Evolutionary conservation across 2,113 vertebrate genomes (phyloP).

Genomic region (Galbula dea): DNA sequence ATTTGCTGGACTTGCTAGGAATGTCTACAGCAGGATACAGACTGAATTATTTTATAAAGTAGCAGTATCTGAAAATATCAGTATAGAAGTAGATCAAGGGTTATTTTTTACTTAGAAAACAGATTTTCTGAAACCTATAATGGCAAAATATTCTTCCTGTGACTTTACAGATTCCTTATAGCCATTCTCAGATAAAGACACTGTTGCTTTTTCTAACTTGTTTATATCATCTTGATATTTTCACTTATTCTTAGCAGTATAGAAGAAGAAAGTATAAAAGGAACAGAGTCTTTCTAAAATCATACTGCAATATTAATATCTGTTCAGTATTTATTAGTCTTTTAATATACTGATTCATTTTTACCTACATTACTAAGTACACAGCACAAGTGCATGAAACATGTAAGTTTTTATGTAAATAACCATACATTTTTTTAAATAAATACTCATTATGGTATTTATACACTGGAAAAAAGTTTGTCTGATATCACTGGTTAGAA

Average conservation of each 20-base stretch:
- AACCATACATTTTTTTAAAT: rapidly evolving
- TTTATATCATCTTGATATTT: background rate
- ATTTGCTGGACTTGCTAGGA: background rate
- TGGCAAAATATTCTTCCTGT: background rate
- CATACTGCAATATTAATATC: background rate
- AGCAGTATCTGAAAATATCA: background rate
- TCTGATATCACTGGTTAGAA: background rate
- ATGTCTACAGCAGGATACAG: background rate
- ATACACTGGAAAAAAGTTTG: background rate
- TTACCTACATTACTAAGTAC: background rate
- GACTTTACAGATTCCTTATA: background rate
- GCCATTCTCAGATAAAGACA: background rate
- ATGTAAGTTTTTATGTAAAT: background rate
- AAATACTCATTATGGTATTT: background rate
- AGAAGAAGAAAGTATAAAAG: background rate
- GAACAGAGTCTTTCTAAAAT: background rate
- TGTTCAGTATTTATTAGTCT: background rate
- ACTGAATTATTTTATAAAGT: background rate
- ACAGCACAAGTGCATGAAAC: background rate
- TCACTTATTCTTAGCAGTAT: background rate
- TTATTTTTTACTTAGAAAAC: background rate
- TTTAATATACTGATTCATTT: background rate
- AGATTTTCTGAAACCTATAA: background rate
- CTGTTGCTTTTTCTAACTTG: background rate
- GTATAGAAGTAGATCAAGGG: background rate